These are phyloP conservation scores for Sesamia inferens DNA, from an alignment of 2,888 invertebrate species.

Conservation along the genomic window DNA sequence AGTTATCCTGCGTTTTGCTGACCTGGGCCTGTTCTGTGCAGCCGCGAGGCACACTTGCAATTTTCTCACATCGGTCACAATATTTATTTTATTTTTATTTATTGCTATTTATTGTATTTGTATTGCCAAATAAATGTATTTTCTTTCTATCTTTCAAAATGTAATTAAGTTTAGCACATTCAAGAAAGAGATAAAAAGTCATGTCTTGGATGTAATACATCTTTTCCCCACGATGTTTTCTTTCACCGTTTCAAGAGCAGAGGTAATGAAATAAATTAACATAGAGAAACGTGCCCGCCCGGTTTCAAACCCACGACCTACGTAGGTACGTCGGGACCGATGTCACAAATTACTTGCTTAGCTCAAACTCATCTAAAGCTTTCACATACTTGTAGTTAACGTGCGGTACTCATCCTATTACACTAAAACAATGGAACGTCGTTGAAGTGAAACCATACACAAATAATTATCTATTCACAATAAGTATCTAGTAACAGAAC, in stretches of 20 bases:
- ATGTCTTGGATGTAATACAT: no score
- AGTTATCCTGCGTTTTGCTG: no score
- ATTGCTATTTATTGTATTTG: no score
- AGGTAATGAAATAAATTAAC: no score
- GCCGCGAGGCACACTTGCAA: no score
- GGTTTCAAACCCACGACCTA: not conserved
- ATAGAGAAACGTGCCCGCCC: not conserved
- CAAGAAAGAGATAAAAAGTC: no score
- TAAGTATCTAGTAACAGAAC: constrained; percentile 38
- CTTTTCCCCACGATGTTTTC: not conserved
- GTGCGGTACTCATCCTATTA: constrained; percentile 19
- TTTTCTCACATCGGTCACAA: no score
- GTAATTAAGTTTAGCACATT: no score
- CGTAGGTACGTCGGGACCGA: not conserved
- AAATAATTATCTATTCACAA: constrained; percentile 47
- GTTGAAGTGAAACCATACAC: constrained; percentile 30
- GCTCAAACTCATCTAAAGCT: constrained; percentile 16
- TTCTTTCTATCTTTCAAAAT: no score
- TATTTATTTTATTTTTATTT: no score
- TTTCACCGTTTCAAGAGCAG: not conserved
- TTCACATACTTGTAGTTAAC: not conserved
- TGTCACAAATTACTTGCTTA: not conserved
- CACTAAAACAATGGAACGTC: constrained; percentile 39
- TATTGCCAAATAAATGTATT: no score
- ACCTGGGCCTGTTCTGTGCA: no score